Evolutionary conservation across 2,113 vertebrate genomes (phyloP).

Genomic region (Ciconia maguari): DNA sequence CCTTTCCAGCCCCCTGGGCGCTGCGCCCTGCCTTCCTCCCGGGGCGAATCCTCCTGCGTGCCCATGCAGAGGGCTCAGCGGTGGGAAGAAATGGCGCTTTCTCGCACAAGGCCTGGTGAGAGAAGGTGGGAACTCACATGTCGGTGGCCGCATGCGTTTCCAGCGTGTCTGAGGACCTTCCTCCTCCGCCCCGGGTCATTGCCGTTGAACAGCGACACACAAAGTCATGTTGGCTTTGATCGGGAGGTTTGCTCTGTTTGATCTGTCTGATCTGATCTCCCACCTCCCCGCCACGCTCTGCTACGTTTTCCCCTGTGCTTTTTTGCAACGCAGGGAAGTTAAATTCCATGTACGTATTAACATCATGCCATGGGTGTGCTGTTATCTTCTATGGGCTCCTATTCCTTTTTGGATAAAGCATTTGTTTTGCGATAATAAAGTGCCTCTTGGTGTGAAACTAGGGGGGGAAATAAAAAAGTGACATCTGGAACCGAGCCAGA

Average conservation of each 20-base stretch:
- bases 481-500: neutral
- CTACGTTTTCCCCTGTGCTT: neutral
- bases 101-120: neutral
- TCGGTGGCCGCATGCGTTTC: neutral
- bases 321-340: neutral
- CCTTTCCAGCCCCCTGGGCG: neutral
- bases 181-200: neutral
- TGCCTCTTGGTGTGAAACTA: neutral
- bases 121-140: neutral
- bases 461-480: neutral
- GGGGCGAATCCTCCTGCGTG: neutral
- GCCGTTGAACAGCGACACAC: neutral
- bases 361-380: neutral
- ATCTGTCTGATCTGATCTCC: conserved; percentile 18
- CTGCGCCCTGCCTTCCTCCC: neutral
- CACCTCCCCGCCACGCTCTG: neutral
- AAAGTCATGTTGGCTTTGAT: neutral
- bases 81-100: neutral
- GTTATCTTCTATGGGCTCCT: neutral
- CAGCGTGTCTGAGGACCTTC: neutral
- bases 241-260: neutral
- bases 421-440: neutral
- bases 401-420: neutral
- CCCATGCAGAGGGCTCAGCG: neutral
- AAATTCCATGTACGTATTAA: accelerated